Conservation (phyloP, 1,140 invertebrate species). For the Oncopeltus fasciatus region DNA sequence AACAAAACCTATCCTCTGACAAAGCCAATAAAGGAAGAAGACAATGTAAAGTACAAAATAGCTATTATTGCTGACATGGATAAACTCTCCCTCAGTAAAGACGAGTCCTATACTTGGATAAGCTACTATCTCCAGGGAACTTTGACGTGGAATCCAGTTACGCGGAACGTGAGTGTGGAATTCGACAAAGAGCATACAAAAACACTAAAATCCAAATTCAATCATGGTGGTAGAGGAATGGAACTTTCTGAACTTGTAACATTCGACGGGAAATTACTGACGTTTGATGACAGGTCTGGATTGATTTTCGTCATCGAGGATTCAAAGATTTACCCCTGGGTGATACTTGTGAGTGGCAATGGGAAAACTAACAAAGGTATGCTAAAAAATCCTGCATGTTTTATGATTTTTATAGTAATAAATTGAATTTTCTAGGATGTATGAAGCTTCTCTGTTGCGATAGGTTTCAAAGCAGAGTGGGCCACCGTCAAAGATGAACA, state of each 20-base stretch:
- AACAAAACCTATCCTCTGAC: slow-evolving; percentile 78
- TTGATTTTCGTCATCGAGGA: slow-evolving; percentile 72
- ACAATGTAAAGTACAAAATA: slow-evolving; percentile 57
- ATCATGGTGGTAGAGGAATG: slow-evolving; percentile 83
- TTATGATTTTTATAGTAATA: no score
- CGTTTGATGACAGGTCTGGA: slow-evolving; percentile 94
- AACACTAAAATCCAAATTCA: slow-evolving; percentile 45
- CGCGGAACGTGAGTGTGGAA: slow-evolving; percentile 42
- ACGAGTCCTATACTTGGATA: slow-evolving; percentile 41
- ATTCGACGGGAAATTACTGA: slow-evolving; percentile 80
- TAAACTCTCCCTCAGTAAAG: slow-evolving; percentile 55
- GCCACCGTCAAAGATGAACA: slow-evolving; percentile 80
- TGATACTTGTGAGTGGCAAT: slow-evolving; percentile 84
- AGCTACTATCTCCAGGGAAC: slow-evolving; percentile 39
- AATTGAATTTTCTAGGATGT: no score
- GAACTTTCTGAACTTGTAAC: slow-evolving; percentile 91
- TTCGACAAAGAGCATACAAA: slow-evolving; percentile 48
- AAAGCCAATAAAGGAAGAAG: slow-evolving; percentile 42
- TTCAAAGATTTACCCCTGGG: slow-evolving; percentile 71
- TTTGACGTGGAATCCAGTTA: slow-evolving; percentile 44
- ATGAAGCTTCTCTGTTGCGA: no score
- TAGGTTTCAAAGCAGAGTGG: slow-evolving; percentile 95
- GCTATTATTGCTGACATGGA: slow-evolving; percentile 86
- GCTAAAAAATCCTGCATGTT: no score
- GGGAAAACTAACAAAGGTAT: slow-evolving; percentile 60